Conservation (phyloP, 1,140 invertebrate genomes). For the Archegozetes longisetosus region DNA sequence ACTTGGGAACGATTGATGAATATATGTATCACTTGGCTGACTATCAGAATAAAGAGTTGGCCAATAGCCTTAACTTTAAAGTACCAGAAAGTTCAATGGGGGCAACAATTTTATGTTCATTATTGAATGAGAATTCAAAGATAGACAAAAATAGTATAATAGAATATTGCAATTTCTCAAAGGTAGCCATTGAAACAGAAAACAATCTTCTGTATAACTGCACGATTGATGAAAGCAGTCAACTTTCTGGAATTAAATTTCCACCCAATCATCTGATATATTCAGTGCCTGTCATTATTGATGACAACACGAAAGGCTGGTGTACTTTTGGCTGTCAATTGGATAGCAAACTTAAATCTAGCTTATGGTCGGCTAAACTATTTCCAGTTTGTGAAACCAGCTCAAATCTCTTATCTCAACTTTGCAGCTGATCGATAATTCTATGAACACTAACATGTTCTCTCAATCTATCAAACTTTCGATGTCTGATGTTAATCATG, state of each 20-base stretch:
- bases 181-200: neutral
- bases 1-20: constrained; percentile 34
- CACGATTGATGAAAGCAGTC: neutral
- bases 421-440: neutral
- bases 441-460: neutral
- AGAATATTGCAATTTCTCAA: neutral
- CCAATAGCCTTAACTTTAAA: neutral
- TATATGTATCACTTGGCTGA: constrained; percentile 22
- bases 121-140: neutral
- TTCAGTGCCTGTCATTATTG: neutral
- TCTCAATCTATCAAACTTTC: neutral
- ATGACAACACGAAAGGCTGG: neutral
- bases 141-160: neutral
- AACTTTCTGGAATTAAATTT: neutral
- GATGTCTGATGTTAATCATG: too few relatives aligned
- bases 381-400: neutral
- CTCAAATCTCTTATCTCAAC: neutral
- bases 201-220: neutral
- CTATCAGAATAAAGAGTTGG: neutral
- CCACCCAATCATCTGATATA: neutral
- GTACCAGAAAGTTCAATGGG: neutral
- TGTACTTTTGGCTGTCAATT: neutral
- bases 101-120: neutral
- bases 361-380: neutral
- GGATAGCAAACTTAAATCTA: neutral